phyloP scores from a whole-genome alignment of 2,888 invertebrate genomes.

The Congeria kusceri region DNA sequence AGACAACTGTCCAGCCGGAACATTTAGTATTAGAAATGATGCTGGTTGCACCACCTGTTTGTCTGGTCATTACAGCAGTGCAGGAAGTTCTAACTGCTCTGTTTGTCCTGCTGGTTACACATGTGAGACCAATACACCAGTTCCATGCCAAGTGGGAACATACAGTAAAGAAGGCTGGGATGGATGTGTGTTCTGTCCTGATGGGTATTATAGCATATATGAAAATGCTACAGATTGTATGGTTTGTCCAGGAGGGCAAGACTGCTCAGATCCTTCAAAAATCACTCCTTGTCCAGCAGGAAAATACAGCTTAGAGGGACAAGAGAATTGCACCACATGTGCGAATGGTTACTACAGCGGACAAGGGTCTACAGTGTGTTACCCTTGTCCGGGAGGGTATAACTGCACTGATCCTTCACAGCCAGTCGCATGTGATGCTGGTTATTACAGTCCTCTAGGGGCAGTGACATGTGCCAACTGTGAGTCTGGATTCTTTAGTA shows the following conservation, averaged over 20 bases:
- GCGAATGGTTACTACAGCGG: conserved; percentile 74
- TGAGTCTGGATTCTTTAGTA: conserved; percentile 67
- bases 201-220: conserved; percentile 57
- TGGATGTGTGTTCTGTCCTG: conserved; percentile 46
- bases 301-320: conserved; percentile 56
- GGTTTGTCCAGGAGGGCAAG: conserved; percentile 73
- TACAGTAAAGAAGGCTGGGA: conserved; percentile 51
- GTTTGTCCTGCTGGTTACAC: conserved; percentile 72
- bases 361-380: conserved; percentile 63
- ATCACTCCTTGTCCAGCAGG: conserved; percentile 58
- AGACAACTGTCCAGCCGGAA: conserved; percentile 72
- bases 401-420: conserved; percentile 49
- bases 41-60: conserved; percentile 61
- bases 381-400: conserved; percentile 46
- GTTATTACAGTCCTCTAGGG: conserved; percentile 60
- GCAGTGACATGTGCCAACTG: conserved; percentile 45
- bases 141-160: conserved; percentile 39
- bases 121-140: conserved; percentile 52
- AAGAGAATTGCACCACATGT: conserved; percentile 47
- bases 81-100: conserved; percentile 57
- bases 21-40: conserved; percentile 69
- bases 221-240: conserved; percentile 70
- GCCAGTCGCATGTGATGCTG: conserved; percentile 59
- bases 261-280: conserved; percentile 58
- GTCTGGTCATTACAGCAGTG: conserved; percentile 40